Base-by-base conservation (phyloP, 2,888 invertebrate species). In the Andrena marginata region DNA sequence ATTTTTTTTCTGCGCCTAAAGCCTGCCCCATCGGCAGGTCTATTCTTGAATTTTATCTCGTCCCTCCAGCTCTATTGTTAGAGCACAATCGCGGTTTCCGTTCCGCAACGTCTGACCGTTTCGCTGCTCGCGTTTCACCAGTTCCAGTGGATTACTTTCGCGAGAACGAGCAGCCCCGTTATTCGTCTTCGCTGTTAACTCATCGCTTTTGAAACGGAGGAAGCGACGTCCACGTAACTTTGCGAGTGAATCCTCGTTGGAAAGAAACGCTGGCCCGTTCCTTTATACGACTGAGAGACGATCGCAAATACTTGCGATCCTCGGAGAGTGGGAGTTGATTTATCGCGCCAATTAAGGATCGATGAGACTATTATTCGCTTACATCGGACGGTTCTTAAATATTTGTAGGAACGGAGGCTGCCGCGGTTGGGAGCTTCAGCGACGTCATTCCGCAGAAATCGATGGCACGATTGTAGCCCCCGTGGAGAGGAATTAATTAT, bases 401-500 rank as follows among this genome's bases (percentile, higher is more conserved):
- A 56, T 56, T 56, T 56, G 16, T 20, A 20, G 49, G 60, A 33
- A 10, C 8, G 56, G 23, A 56, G 56, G 56, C 23, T 42, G 42
- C 0, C 42, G 42, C 42, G 42, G n/a, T 33, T 23, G 48, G 5
- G 59, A 67, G 59, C 67, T 49, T 1, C 42, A 0, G 10, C 31
- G 35, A 60, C 26, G 51, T 54, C 13, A n/a, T 35, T 10, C 26
- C 51, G 49, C 6, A n/a, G 29, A 67, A 73, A 78, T 73, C 31
- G 51, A 73, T 62, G 6, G 16, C 29, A 63, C 33, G 16, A 48
- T 51, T 49, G 20, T 29, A 23, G 33, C 49, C 48, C 48, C 49
- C 56, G 26, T 1, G 10, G 51, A 31, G 29, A 51, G 23, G 35
- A 29, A 60, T 65, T 77, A 77, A 80, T 80, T 71, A 77, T 69